Evolutionary conservation across 2,113 vertebrate genomes (phyloP), one percentile per base, ranked within the genome.

Genomic region (Calidris pygmaea): DNA sequence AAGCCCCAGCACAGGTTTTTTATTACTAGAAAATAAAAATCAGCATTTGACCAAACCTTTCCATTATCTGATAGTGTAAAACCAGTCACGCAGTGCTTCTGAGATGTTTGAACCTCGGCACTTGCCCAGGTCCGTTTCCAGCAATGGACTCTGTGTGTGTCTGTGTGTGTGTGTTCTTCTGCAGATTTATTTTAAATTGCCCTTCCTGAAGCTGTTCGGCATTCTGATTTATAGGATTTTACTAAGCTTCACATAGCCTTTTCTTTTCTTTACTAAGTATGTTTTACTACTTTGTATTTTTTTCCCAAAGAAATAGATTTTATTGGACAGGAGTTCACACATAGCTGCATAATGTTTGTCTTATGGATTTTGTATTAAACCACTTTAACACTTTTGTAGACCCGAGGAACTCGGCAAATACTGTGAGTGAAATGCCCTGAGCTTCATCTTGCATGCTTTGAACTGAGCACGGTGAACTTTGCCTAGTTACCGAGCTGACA

Each of bases 201-300:
- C 88, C 58, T 95, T 94, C 63, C 85, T 59, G 60, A 77, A 76
- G 65, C 77, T 86, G 32, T 55, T 85, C 41, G 10, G 37, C 71
- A 59, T 96, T 82, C 74, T 95, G 93, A 94, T 97, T 92, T 93
- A 83, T 60, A 85, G 83, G 83, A 95, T 89, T 96, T 94, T 86
- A 19, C 88, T 96, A 94, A 83, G 74, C 78, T 72, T 77, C 50
- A 14, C 17, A 27, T 47, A 95, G 79, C 93, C 87, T 96, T 96
- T 94, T 89, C 87, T 90, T 94, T 97, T 90, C 86, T 93, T 94
- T 83, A 74, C 89, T 66, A 85, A 91, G 72, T 65, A 58, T 67
- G 60, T 91, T 95, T 97, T 85, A 79, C 73, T 91, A 78, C 94
- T 97, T 93, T 55, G 41, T 90, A 39, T 87, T 93, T 96, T 93